These are phyloP conservation scores for Cryptus viduatorius DNA, from an alignment of 2,888 invertebrate genomes.

Conservation along the genomic window DNA sequence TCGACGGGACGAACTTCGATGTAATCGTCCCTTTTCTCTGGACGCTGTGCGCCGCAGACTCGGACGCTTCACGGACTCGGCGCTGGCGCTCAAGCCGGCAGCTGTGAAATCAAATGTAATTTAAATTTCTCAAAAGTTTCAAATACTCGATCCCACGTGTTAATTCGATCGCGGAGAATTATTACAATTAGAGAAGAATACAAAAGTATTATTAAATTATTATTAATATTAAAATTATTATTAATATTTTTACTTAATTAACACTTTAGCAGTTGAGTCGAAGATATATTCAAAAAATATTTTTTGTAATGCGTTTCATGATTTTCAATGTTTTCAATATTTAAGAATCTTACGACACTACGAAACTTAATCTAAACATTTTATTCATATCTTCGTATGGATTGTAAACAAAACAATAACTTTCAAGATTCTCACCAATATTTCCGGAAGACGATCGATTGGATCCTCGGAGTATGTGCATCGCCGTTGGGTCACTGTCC, in stretches of 20 bases:
- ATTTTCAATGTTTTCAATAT: too few species aligned
- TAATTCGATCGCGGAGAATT: background rate
- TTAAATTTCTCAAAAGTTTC: background rate
- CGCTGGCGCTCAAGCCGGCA: slow-evolving; percentile 81
- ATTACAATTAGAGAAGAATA: too few species aligned
- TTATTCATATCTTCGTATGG: background rate
- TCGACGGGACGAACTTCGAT: slow-evolving; percentile 86
- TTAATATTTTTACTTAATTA: too few species aligned
- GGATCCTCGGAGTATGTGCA: slow-evolving; percentile 85
- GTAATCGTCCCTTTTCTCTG: slow-evolving; percentile 85
- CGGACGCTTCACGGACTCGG: slow-evolving; percentile 84
- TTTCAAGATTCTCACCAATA: slow-evolving; percentile 84
- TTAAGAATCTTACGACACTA: too few species aligned
- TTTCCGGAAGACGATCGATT: slow-evolving; percentile 87
- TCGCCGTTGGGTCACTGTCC: slow-evolving; percentile 85
- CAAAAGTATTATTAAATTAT: too few species aligned
- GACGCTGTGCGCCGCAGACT: slow-evolving; percentile 85
- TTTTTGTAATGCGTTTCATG: too few species aligned
- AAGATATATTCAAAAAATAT: too few species aligned
- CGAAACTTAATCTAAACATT: too few species aligned
- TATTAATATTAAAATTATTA: too few species aligned
- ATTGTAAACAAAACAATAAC: background rate
- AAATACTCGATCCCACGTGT: background rate
- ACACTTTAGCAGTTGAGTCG: too few species aligned
- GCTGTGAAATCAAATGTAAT: slow-evolving; percentile 69